Evolutionary conservation across 92 coral and sea anemone species (phyloP).

Genomic region (Porites cylindrica): DNA sequence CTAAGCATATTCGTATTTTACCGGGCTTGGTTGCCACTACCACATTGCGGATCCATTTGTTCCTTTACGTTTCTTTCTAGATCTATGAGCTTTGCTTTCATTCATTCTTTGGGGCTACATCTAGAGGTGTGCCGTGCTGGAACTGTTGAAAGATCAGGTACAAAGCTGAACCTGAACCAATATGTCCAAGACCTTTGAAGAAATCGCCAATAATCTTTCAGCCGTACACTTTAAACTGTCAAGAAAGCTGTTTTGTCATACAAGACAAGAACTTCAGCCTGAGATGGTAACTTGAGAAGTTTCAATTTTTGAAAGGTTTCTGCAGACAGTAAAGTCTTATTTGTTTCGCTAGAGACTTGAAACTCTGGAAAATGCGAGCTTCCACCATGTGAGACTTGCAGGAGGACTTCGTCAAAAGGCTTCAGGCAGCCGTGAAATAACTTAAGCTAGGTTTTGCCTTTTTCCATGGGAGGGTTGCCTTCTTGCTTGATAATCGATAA

Average conservation of each 20-base stretch:
- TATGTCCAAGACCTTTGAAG: slow-evolving; percentile 57
- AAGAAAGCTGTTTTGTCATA: not conserved
- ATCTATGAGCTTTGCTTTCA: slow-evolving; percentile 61
- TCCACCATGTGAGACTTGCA: not conserved
- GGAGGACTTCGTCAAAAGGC: slow-evolving; percentile 17
- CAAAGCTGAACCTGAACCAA: slow-evolving; percentile 25
- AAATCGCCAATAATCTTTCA: slow-evolving; percentile 12
- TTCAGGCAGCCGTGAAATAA: slow-evolving; percentile 46
- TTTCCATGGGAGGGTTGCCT: not conserved
- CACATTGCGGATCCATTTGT: slow-evolving; percentile 65
- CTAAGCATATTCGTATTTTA: slow-evolving; percentile 43
- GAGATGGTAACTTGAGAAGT: slow-evolving; percentile 30
- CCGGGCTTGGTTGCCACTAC: slow-evolving; percentile 62
- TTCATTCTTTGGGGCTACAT: slow-evolving; percentile 32
- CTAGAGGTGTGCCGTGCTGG: slow-evolving; percentile 46
- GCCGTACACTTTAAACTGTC: slow-evolving; percentile 24
- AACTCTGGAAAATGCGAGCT: slow-evolving; percentile 30
- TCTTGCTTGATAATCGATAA: slow-evolving; percentile 30
- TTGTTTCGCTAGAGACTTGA: slow-evolving; percentile 14
- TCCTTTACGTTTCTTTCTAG: slow-evolving; percentile 57
- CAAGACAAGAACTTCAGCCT: not conserved
- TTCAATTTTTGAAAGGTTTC: slow-evolving; percentile 52
- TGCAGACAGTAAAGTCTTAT: slow-evolving; percentile 62
- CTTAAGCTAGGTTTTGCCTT: slow-evolving; percentile 30
- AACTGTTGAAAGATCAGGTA: slow-evolving; percentile 21